Conservation (phyloP, 2,888 invertebrate species). For the Marronus borbonicus region DNA sequence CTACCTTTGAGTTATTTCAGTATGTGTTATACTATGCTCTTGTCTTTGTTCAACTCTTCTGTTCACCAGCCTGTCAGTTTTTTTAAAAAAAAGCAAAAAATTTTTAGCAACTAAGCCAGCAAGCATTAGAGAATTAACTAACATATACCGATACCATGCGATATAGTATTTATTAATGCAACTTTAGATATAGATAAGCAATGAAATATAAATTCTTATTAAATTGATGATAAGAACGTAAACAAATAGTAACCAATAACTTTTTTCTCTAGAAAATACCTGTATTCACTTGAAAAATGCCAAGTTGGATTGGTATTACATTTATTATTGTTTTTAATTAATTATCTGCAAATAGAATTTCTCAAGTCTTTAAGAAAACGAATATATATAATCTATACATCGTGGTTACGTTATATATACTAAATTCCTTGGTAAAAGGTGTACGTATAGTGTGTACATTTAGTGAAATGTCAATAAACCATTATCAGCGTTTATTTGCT, state of each 20-base stretch:
- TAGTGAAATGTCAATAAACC: conserved; percentile 11
- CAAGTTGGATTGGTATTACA: no score
- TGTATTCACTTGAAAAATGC: no score
- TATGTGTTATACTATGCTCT: conserved; percentile 79
- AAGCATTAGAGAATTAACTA: conserved; percentile 54
- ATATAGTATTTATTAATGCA: conserved; percentile 17
- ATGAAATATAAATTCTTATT: no score
- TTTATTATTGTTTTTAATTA: not conserved
- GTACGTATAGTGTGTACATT: no score
- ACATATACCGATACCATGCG: conserved; percentile 58
- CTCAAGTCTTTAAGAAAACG: not conserved
- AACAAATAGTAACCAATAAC: not conserved
- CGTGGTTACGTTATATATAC: not conserved
- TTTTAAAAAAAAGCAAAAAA: conserved; percentile 54
- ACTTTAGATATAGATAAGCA: no score
- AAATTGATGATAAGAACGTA: not conserved
- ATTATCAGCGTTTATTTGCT: conserved; percentile 26
- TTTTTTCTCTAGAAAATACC: not conserved
- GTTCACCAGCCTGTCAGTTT: conserved; percentile 76
- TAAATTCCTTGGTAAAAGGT: no score
- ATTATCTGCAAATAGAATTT: conserved; percentile 9
- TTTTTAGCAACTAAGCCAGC: conserved; percentile 53
- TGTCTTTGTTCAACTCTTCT: conserved; percentile 79
- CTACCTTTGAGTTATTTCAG: conserved; percentile 79
- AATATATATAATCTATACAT: no score